Conservation (phyloP, 2,888 invertebrate genomes). For the Sphaerophoria taeniata region DNA sequence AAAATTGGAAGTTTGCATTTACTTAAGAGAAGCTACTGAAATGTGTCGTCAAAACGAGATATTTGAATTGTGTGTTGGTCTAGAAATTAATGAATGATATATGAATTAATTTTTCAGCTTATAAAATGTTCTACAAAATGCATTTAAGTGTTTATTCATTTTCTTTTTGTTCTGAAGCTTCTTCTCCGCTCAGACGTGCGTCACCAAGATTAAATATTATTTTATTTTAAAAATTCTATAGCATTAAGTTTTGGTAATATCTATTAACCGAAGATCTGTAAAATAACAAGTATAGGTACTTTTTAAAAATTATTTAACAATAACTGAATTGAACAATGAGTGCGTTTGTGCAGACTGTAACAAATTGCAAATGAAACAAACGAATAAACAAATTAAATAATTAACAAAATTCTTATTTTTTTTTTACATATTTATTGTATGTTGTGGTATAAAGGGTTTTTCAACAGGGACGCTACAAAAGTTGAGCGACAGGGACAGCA, state of each 20-base stretch:
- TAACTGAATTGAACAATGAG: conserved; percentile 43
- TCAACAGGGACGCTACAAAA: too few relatives aligned
- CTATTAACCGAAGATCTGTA: conserved; percentile 68
- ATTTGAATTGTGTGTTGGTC: conserved; percentile 39
- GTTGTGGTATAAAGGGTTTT: conserved; percentile 43
- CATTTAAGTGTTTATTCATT: conserved; percentile 14
- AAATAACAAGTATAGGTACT: conserved; percentile 56
- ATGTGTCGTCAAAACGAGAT: conserved; percentile 27
- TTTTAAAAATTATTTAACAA: conserved; percentile 19
- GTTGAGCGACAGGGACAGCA: too few relatives aligned
- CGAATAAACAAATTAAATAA: conserved; percentile 49
- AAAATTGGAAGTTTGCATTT: conserved; percentile 43
- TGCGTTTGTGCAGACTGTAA: conserved; percentile 63
- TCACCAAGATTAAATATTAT: conserved; percentile 27
- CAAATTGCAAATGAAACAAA: conserved; percentile 66
- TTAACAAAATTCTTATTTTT: conserved; percentile 17
- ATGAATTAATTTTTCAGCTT: conserved; percentile 12
- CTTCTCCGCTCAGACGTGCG: conserved; percentile 37
- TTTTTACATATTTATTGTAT: conserved; percentile 18
- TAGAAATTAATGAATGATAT: conserved; percentile 29
- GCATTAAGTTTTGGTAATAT: conserved; percentile 61
- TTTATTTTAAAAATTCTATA: conserved; percentile 42
- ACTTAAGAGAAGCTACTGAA: conserved; percentile 35
- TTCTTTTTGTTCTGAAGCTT: conserved; percentile 34
- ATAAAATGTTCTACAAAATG: conserved; percentile 27